Conservation (phyloP, 2,797 vertebrate species). For the Spea hammondii region DNA sequence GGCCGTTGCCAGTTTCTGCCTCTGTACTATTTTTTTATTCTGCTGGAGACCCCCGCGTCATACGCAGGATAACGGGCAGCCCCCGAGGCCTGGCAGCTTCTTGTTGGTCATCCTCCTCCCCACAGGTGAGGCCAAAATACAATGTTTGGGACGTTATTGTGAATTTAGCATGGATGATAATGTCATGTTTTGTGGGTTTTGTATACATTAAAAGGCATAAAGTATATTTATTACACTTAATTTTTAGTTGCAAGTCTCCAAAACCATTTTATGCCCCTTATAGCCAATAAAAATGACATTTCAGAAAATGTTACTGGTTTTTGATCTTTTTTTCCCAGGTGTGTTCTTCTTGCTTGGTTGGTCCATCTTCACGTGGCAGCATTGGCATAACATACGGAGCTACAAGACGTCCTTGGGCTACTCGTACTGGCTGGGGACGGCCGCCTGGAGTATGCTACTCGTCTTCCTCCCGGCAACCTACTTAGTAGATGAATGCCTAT, state of each 20-base stretch:
- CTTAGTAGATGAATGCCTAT: conserved; percentile 58
- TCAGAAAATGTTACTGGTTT: background rate
- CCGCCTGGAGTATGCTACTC: conserved; percentile 66
- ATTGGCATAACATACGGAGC: conserved; percentile 63
- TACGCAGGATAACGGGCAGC: conserved; percentile 64
- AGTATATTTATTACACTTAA: too few relatives aligned
- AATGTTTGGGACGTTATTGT: background rate
- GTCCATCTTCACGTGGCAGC: conserved; percentile 72
- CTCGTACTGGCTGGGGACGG: conserved; percentile 69
- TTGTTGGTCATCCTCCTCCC: conserved; percentile 68
- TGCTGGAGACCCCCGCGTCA: conserved; percentile 73
- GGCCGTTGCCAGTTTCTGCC: conserved; percentile 66
- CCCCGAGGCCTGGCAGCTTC: conserved; percentile 70
- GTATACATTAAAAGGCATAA: too few relatives aligned
- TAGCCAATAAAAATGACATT: background rate
- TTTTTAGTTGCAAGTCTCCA: background rate
- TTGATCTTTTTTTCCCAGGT: conserved; percentile 60
- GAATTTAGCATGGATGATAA: too few relatives aligned
- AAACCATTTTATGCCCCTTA: background rate
- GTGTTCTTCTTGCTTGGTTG: conserved; percentile 77
- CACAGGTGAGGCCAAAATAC: conserved; percentile 64
- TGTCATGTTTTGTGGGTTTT: too few relatives aligned
- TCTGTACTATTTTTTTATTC: conserved; percentile 74
- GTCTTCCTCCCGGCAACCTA: conserved; percentile 58
- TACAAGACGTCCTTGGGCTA: conserved; percentile 65